phyloP scores from a whole-genome alignment of 2,888 invertebrate species.

The Zele albiditarsus region DNA sequence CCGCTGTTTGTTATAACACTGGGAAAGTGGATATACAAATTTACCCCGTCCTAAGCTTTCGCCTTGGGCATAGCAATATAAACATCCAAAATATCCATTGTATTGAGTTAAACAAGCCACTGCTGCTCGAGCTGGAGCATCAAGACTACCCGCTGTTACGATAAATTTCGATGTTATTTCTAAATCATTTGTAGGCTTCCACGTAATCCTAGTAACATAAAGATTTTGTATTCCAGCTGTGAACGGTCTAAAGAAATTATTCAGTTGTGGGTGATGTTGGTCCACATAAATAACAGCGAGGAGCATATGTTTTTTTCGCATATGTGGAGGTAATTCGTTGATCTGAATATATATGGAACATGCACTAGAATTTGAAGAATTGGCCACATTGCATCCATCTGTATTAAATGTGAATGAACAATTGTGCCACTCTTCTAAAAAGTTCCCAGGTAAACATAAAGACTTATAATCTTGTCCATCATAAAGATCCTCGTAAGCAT shows the following conservation, averaged over 20 bases:
- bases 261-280: conserved; percentile 29
- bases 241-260: conserved; percentile 28
- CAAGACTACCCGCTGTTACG: no score
- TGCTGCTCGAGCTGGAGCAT: no score
- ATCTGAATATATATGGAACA: conserved; percentile 47
- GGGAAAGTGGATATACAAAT: no score
- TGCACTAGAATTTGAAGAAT: conserved; percentile 35
- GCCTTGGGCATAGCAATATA: no score
- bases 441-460: conserved; percentile 16
- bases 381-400: conserved; percentile 37
- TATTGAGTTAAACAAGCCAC: no score
- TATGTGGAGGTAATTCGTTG: conserved; percentile 48
- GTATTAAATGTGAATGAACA: conserved; percentile 44
- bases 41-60: not conserved
- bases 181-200: no score
- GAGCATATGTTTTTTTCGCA: conserved; percentile 41
- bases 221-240: conserved; percentile 18
- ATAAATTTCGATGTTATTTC: no score
- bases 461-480: conserved; percentile 40
- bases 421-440: conserved; percentile 37
- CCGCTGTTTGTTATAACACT: no score
- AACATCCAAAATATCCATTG: no score
- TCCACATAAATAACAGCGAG: conserved; percentile 40
- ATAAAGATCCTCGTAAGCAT: conserved; percentile 34
- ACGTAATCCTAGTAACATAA: not conserved